Base-by-base conservation (phyloP, 2,113 vertebrate genomes). In the Strigops habroptila region DNA sequence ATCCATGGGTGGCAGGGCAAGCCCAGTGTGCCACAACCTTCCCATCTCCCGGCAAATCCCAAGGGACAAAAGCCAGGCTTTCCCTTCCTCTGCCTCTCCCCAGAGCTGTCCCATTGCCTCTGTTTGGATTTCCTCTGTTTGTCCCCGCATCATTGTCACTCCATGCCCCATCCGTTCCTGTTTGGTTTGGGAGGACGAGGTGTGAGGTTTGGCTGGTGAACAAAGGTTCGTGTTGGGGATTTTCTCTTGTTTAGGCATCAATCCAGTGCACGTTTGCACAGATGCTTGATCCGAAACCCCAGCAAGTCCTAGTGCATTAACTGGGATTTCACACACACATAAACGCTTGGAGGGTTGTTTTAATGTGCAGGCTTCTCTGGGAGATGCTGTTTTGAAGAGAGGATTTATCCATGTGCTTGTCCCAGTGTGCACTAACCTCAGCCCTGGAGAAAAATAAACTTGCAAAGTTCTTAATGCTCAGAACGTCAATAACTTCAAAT, bases 91-190 rank as follows among this genome's bases (percentile, higher is more conserved):
- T 64, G 59, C 65, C 78, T 41, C 41, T 68, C 31, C 3, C 41
- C 57, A 16, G 57, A 48, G 71, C 86, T 78, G 60, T 93, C 37
- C 62, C 51, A 3, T 30, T 6, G 0, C 43, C 63, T 43, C 46
- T 71, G 78, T 49, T 43, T 48, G 85, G 51, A 3, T 85, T 70
- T 44, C 64, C 64, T 3, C 53, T 73, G 25, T 51, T 76, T 91
- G 69, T 70, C 59, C 60, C 59, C 2, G 1, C 82, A 3, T 59
- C 62, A 1, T 1, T 28, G 64, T 86, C 70, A 22, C 8, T 1
- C n/a, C 0, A 0, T 18, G 59, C 31, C 7, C 55, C 4, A 0
- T 27, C 71, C 1, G 0, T 12, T 65, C 73, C 87, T 75, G 51
- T 75, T 89, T 91, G 74, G 3, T 82, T 75, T 39, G 81, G 69